phyloP scores from a whole-genome alignment of 1,140 invertebrate species.

The Colletes gigas region DNA sequence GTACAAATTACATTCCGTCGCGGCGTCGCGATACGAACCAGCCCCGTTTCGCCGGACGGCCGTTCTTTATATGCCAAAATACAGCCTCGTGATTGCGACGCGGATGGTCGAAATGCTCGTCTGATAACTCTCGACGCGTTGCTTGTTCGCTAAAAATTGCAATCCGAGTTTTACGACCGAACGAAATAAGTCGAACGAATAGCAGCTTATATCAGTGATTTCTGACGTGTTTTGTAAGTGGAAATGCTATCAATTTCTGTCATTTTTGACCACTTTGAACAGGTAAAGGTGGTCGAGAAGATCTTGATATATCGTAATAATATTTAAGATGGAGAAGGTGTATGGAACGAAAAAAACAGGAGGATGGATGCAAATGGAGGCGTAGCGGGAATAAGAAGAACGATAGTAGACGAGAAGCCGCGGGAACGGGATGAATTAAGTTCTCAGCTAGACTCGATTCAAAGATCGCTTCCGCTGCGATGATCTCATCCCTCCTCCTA shows the following conservation, averaged over 20 bases:
- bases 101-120: neutral
- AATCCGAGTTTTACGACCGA: no score
- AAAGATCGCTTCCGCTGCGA: slow-evolving; percentile 78
- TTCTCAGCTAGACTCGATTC: slow-evolving; percentile 77
- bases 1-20: slow-evolving; percentile 6
- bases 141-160: no score
- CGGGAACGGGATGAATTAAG: slow-evolving; percentile 72
- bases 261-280: no score
- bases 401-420: slow-evolving; percentile 33
- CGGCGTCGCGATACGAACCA: neutral
- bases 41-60: neutral
- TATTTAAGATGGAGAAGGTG: no score
- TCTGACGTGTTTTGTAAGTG: no score
- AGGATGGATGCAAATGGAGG: neutral
- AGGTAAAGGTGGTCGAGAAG: no score
- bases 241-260: no score
- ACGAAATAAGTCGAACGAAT: no score
- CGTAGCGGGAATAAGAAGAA: slow-evolving; percentile 47
- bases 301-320: no score
- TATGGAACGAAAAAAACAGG: neutral
- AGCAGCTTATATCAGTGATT: no score
- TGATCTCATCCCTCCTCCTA: slow-evolving; percentile 75
- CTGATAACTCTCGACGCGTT: no score
- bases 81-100: neutral
- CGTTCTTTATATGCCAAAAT: slow-evolving; percentile 21